Base-by-base conservation (phyloP, 2,113 vertebrate species). In the Oncorhynchus tshawytscha region DNA sequence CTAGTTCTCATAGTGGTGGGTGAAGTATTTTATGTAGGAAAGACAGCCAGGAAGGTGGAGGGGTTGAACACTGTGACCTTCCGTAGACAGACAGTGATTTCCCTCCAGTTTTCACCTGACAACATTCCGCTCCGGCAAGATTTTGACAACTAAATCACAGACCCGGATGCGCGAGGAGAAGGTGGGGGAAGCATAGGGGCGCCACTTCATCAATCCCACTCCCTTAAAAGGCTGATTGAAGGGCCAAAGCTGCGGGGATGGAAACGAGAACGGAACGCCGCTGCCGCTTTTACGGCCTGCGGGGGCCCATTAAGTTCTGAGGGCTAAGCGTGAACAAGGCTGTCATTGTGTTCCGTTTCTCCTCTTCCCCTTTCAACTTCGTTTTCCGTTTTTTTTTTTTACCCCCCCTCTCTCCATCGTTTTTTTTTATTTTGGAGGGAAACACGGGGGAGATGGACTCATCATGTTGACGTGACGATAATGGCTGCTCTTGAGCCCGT, bases 391-490 rank as follows among this genome's bases (percentile, higher is more conserved):
- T 66, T 24, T 67, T 66, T 24, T 67, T 1, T 2, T 67, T 15
- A 15, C 1, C 25, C 25, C 24, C 24, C 60, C 11, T 27, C 25
- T 66, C 25, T 3, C 60, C 20, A 20, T 45, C 5, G 29, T 49
- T 24, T 66, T 20, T 18, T 31, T 34, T 6, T 6, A 27, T 49
- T 67, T 11, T 16, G n/a, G 20, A 16, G 12, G 6, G 20, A n/a
- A 88, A 88, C 78, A 74, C 73, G 4, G 70, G 72, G 89, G 77
- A 85, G 90, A 92, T 87, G 74, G 89, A 90, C 76, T 89, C 86
- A 81, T 89, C 85, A 79, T 78, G 79, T 75, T 90, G 87, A 87
- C 90, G 77, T 87, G 81, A 85, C 85, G 86, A 90, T 92, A 91
- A 92, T 89, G 82, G 83, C 82, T 89, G 91, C 86, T 86, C 88